Percentiles rank a stretch among this genome's conserved stretches.
These are phyloP conservation scores for Marisa cornuarietis DNA, from an alignment of 1,140 invertebrate species.

Conservation along the genomic window DNA sequence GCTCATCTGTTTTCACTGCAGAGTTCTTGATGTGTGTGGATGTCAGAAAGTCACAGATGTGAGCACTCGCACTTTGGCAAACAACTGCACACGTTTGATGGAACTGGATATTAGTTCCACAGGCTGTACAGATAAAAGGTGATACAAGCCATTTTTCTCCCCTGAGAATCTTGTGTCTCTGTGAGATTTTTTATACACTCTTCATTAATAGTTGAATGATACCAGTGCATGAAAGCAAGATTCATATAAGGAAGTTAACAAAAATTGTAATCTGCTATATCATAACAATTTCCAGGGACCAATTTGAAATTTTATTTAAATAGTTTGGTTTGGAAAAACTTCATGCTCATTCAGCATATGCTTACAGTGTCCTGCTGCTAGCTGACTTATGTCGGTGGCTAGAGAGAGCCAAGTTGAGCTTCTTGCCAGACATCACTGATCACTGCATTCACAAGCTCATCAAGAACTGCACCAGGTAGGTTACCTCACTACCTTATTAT, in stretches of 20 bases:
- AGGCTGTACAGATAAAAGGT: slow-evolving; percentile 58
- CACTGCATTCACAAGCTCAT: slow-evolving; percentile 49
- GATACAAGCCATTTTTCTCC: background rate
- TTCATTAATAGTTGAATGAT: too few relatives aligned
- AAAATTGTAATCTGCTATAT: background rate
- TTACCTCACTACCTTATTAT: background rate
- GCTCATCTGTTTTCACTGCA: slow-evolving; percentile 31
- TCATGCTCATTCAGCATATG: background rate
- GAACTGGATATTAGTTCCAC: slow-evolving; percentile 63
- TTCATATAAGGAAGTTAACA: background rate
- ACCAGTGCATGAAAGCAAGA: too few relatives aligned
- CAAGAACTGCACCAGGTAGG: slow-evolving; percentile 56
- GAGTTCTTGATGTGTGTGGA: slow-evolving; percentile 61
- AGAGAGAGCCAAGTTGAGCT: slow-evolving; percentile 59
- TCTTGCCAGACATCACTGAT: slow-evolving; percentile 55
- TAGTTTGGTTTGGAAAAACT: background rate
- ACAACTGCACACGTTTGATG: slow-evolving; percentile 54
- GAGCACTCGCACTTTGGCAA: slow-evolving; percentile 55
- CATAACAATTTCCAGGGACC: too few relatives aligned
- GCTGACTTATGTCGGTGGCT: slow-evolving; percentile 49
- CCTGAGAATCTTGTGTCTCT: too few relatives aligned
- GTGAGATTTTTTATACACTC: too few relatives aligned
- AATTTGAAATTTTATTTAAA: too few relatives aligned
- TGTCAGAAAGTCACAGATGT: slow-evolving; percentile 58
- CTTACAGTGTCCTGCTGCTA: slow-evolving; percentile 56